phyloP scores from a whole-genome alignment of 2,113 vertebrate genomes.

The Rhizomys pruinosus region DNA sequence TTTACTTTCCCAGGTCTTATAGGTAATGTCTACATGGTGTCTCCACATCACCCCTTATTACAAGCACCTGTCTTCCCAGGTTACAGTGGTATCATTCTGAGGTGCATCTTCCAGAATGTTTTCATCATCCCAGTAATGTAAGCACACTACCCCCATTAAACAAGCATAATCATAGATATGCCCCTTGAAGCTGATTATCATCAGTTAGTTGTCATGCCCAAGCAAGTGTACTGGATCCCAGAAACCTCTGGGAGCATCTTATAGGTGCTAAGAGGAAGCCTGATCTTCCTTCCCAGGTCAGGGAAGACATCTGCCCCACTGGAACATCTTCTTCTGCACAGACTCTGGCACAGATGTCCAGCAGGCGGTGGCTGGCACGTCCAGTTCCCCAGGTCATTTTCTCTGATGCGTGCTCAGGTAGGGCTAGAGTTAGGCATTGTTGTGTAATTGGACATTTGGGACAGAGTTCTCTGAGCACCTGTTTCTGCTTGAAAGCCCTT shows the following conservation, averaged over 20 bases:
- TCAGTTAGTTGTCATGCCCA: neutral
- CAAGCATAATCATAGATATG: neutral
- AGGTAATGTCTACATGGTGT: fast-evolving
- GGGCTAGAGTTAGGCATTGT: fast-evolving
- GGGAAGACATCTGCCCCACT: no score
- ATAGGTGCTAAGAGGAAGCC: no score
- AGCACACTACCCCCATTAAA: neutral
- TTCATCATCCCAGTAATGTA: neutral
- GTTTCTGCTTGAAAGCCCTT: neutral
- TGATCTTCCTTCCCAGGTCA: no score
- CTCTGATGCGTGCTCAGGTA: no score
- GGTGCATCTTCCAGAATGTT: neutral
- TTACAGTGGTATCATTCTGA: neutral
- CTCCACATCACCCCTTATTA: fast-evolving
- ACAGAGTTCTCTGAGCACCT: neutral
- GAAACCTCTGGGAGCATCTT: neutral
- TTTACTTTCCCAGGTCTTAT: neutral
- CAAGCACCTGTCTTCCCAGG: neutral
- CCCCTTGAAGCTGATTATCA: neutral
- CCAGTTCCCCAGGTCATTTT: neutral
- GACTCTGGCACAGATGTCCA: fast-evolving
- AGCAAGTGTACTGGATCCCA: neutral
- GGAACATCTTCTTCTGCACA: neutral
- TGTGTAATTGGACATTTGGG: neutral
- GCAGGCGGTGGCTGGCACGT: fast-evolving